Evolutionary conservation across 2,797 vertebrate species (phyloP).

Genomic region (Sebastes vulpes): DNA sequence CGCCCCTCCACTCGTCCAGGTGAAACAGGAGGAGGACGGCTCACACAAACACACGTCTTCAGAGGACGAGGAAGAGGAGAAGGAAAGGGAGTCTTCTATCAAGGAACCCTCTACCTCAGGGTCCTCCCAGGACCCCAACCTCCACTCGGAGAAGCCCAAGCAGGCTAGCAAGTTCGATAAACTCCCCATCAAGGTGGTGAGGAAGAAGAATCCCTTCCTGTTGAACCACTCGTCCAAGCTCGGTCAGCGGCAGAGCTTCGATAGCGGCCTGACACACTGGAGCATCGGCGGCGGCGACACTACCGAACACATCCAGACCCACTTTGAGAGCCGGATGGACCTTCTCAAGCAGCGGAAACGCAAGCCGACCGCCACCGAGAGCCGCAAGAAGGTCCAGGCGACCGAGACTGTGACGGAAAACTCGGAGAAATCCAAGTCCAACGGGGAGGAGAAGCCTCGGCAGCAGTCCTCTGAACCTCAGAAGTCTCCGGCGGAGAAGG

Average conservation of each 20-base stretch:
- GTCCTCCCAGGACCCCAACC: conserved; percentile 81
- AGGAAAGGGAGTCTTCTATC: conserved; percentile 83
- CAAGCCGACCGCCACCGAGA: conserved; percentile 59
- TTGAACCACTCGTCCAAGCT: conserved; percentile 90
- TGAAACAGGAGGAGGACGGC: conserved; percentile 82
- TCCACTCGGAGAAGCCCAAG: conserved; percentile 88
- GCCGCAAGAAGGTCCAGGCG: conserved; percentile 68
- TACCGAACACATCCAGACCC: conserved; percentile 98
- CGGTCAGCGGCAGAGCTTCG: conserved; percentile 94
- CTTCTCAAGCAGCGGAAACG: conserved; percentile 86
- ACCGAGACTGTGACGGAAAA: conserved; percentile 28
- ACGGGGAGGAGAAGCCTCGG: conserved; percentile 45
- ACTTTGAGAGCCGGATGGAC: conserved; percentile 93
- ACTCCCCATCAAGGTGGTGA: conserved; percentile 95
- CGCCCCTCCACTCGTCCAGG: conserved; percentile 51
- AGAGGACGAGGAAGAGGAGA: conserved; percentile 73
- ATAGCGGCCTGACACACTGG: conserved; percentile 97
- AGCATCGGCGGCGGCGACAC: conserved; percentile 97
- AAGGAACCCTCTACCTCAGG: conserved; percentile 85
- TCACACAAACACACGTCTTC: conserved; percentile 69
- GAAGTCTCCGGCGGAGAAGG: conserved; percentile 37
- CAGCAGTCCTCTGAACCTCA: conserved; percentile 58
- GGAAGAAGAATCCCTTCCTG: conserved; percentile 94
- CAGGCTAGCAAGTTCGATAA: conserved; percentile 97
- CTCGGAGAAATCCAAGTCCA: conserved; percentile 55